Evolutionary conservation across 2,797 vertebrate genomes (phyloP).

Genomic region (Tympanoctomys barrerae): DNA sequence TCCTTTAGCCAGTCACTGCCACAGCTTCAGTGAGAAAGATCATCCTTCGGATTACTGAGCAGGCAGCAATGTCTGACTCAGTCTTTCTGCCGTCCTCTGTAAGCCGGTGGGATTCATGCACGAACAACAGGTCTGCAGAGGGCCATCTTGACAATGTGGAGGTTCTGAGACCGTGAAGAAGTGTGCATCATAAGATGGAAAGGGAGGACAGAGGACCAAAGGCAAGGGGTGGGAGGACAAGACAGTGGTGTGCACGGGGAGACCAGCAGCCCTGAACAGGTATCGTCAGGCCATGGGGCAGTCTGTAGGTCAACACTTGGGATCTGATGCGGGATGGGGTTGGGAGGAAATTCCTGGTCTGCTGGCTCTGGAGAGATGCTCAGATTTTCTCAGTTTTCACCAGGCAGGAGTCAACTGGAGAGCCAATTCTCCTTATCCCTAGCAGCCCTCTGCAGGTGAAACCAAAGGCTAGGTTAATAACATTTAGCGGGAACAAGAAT

Average conservation of each 20-base stretch:
- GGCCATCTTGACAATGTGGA: fast-evolving
- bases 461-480: neutral
- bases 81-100: neutral
- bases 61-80: neutral
- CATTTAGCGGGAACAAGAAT: neutral
- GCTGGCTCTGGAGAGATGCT: neutral
- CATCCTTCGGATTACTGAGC: neutral
- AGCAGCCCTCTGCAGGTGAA: neutral
- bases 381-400: neutral
- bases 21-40: neutral
- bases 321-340: neutral
- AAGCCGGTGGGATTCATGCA: neutral
- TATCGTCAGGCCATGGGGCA: no score
- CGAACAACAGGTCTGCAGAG: neutral
- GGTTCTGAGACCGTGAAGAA: neutral
- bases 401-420: neutral
- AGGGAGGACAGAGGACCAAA: neutral
- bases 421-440: neutral
- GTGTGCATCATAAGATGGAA: neutral
- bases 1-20: neutral
- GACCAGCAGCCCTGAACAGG: neutral
- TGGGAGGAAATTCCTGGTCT: neutral
- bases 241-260: neutral
- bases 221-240: fast-evolving
- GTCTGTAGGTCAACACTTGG: neutral